Evolutionary conservation across 2,797 vertebrate genomes (phyloP), one percentile per base, ranked within the genome.

Genomic region (Hybognathus amarus): DNA sequence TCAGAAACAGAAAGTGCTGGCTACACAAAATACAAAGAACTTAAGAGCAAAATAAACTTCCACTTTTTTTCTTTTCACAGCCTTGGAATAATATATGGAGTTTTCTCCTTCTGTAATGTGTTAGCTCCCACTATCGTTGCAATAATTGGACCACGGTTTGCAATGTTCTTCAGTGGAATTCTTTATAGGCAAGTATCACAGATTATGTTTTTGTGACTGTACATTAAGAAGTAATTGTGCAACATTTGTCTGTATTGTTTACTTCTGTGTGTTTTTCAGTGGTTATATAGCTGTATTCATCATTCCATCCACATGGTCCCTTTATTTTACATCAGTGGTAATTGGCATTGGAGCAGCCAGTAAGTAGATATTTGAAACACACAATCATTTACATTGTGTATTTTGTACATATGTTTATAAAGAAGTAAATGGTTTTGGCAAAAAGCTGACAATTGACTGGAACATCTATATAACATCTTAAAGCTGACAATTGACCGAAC

Each of bases 1-100:
- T 36, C 47, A 74, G 30, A 36, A 74, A n/a, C 33, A 2, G 18
- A 74, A 22, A 10, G 18, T 20, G 12, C 40, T 69, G n/a, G n/a
- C 56, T 13, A 11, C 56, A 59, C 54, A 56, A 56, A 13, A 13
- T 11, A 59, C 13, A 13, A 24, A 24, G n/a, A 59, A 10, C 22
- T 27, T 27, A 56, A 56, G 54, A n/a, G 54, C 10, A 36, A 11
- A 15, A 17, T 61, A 27, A 45, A 83, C 47, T 18, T 36, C 4
- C 10, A 4, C 54, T 56, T 47, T 30, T 80, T 52, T 27, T 80
- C 80, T 86, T 64, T 73, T 88, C 74, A n/a, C 89, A 96, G 95
- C 85, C 94, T 96, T 36, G 95, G 95, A 15, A 95, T 96, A 87
- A 95, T 96, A 90, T 96, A 96, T 90, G 95, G 95, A 77, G 89